Evolutionary conservation across 1,140 invertebrate genomes (phyloP).

Genomic region (Carposina sasakii): DNA sequence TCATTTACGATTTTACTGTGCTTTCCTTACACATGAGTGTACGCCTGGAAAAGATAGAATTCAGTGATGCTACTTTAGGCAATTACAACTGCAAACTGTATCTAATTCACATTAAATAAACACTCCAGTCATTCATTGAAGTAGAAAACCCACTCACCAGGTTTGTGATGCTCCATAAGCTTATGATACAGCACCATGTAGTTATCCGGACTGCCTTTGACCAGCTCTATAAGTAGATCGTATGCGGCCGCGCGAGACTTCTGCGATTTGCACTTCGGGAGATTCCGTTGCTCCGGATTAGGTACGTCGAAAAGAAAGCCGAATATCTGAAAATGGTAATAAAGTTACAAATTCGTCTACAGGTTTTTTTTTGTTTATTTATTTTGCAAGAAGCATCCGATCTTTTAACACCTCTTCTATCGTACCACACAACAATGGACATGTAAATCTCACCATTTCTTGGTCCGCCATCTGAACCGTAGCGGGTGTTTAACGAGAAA

Average conservation of each 20-base stretch:
- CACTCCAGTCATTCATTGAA: too few species aligned
- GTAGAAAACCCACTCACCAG: conserved; percentile 72
- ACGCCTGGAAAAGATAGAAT: too few species aligned
- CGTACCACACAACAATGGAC: background rate
- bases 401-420: background rate
- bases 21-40: too few species aligned
- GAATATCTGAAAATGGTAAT: conserved; percentile 77
- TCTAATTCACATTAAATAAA: too few species aligned
- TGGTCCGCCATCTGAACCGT: too few species aligned
- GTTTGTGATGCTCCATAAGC: conserved; percentile 88
- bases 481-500: too few species aligned
- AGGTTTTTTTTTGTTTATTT: background rate
- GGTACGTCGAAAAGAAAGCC: conserved; percentile 92
- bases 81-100: too few species aligned
- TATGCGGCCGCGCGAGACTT: conserved; percentile 91
- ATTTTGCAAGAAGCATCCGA: background rate
- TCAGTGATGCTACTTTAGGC: too few species aligned
- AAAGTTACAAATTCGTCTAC: background rate
- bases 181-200: conserved; percentile 88
- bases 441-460: background rate
- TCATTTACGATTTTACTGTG: too few species aligned
- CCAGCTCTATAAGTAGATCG: conserved; percentile 90
- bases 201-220: conserved; percentile 88
- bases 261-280: conserved; percentile 94
- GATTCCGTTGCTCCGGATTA: conserved; percentile 85